Conservation (phyloP, 2,888 invertebrate genomes). For the Cantharis flavilabris region DNA sequence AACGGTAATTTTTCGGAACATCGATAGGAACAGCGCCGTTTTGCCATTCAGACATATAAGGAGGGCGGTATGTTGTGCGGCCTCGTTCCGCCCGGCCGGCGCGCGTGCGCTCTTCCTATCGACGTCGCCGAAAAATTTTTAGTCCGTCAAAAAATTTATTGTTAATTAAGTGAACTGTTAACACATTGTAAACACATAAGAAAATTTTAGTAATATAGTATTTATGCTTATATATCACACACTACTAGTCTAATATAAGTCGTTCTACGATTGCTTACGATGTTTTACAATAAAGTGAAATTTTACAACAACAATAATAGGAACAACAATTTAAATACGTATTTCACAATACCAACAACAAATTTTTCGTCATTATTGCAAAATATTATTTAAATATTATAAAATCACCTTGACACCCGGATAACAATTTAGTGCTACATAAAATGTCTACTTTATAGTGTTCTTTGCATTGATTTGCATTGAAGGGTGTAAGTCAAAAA, state of each 20-base stretch:
- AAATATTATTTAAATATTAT: constrained; percentile 25
- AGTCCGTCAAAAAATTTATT: constrained; percentile 21
- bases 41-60: not conserved
- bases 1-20: constrained; percentile 11
- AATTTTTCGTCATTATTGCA: constrained; percentile 1
- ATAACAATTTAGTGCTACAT: constrained; percentile 39
- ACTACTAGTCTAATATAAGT: constrained; percentile 47
- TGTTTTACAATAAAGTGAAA: constrained; percentile 40
- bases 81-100: not conserved
- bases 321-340: constrained; percentile 42
- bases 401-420: constrained; percentile 46
- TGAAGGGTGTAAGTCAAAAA: constrained; percentile 35
- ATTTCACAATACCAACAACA: not conserved
- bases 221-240: constrained; percentile 46
- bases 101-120: not conserved
- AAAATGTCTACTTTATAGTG: constrained; percentile 30
- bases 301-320: constrained; percentile 44
- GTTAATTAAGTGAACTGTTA: constrained; percentile 20
- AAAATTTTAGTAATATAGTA: constrained; percentile 28
- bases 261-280: constrained; percentile 45
- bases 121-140: constrained; percentile 5
- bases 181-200: constrained; percentile 30
- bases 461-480: constrained; percentile 47
- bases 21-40: not conserved
- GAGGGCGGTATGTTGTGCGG: not conserved